Conservation (phyloP, 1,140 invertebrate species). For the Orchestia grillus region DNA sequence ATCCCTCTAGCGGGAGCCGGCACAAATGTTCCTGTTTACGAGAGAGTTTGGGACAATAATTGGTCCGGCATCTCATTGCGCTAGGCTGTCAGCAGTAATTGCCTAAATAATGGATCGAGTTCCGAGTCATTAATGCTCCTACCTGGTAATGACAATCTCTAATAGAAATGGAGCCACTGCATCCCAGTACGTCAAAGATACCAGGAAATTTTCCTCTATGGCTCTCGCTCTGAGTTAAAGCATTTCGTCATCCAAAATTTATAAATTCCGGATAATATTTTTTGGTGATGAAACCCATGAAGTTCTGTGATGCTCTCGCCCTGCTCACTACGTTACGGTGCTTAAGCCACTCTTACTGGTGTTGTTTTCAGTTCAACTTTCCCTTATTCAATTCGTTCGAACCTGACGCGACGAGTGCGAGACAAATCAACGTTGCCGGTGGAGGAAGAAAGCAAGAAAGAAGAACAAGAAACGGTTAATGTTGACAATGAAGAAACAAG, state of each 20-base stretch:
- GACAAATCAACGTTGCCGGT: no score
- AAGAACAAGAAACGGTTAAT: no score
- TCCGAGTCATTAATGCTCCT: background rate
- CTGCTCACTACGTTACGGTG: background rate
- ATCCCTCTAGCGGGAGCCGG: background rate
- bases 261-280: no score
- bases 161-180: background rate
- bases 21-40: conserved; percentile 31
- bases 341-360: no score
- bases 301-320: no score
- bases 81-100: conserved; percentile 13
- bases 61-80: conserved; percentile 42
- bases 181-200: background rate
- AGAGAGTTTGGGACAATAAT: conserved; percentile 35
- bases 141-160: background rate
- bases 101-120: conserved; percentile 21
- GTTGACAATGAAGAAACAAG: no score
- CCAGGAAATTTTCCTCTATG: background rate
- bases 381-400: no score
- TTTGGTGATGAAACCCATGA: no score
- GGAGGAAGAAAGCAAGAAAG: no score
- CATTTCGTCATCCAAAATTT: no score
- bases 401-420: no score
- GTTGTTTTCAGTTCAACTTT: no score
- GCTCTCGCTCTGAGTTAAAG: background rate